Evolutionary conservation across 1,140 invertebrate species (phyloP).

Genomic region (Drosophila ironensis): DNA sequence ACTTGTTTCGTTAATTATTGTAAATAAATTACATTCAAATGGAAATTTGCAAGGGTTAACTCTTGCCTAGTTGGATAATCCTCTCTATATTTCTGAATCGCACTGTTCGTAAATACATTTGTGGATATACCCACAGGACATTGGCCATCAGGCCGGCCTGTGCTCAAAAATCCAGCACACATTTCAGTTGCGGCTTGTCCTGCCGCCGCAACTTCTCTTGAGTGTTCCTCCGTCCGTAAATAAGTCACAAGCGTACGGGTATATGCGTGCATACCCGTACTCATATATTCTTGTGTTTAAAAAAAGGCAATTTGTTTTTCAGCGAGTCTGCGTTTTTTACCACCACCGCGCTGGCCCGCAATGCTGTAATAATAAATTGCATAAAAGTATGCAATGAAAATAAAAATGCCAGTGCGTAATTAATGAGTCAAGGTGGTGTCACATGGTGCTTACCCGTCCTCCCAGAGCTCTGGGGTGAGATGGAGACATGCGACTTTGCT

Average conservation of each 20-base stretch:
- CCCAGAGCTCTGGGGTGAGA: slow-evolving; percentile 4
- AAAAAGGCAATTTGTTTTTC: slow-evolving; percentile 73
- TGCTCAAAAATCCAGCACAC: slow-evolving; percentile 36
- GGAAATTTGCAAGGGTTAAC: too few relatives aligned
- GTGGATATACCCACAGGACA: background rate
- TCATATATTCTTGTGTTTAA: too few relatives aligned
- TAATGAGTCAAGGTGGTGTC: slow-evolving; percentile 81
- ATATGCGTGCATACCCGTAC: too few relatives aligned
- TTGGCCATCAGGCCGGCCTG: slow-evolving; percentile 21
- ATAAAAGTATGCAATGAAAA: slow-evolving; percentile 79
- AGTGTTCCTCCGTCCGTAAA: slow-evolving; percentile 24
- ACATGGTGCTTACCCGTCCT: slow-evolving; percentile 67
- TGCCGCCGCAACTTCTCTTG: slow-evolving; percentile 33
- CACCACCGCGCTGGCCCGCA: slow-evolving; percentile 26
- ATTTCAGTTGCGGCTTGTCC: slow-evolving; percentile 72
- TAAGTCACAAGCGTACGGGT: slow-evolving; percentile 48
- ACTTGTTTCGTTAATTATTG: too few relatives aligned
- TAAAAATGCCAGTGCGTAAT: slow-evolving; percentile 80
- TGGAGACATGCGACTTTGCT: slow-evolving; percentile 48
- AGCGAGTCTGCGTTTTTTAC: slow-evolving; percentile 8
- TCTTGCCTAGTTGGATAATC: too few relatives aligned
- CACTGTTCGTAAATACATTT: slow-evolving; percentile 4
- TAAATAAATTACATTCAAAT: too few relatives aligned
- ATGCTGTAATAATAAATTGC: slow-evolving; percentile 78
- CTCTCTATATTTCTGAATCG: background rate